These are phyloP conservation scores for Musca domestica DNA, from an alignment of 1,140 invertebrate species.

Conservation along the genomic window DNA sequence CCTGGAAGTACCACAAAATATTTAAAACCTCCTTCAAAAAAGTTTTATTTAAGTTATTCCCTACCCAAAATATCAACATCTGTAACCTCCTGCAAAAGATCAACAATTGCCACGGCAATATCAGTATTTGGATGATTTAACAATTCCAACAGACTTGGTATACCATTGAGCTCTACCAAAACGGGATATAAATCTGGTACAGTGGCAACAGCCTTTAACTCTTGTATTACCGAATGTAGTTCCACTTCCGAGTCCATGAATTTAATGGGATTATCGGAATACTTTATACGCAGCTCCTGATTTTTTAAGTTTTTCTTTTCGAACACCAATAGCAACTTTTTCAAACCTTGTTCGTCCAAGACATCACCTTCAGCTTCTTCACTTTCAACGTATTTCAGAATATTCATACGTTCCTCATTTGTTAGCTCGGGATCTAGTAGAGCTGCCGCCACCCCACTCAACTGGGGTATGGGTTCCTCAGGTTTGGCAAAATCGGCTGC, in stretches of 20 bases:
- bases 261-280: slow-evolving; percentile 94
- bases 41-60: not conserved
- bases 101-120: slow-evolving; percentile 78
- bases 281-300: slow-evolving; percentile 98
- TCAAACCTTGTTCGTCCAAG: slow-evolving; percentile 83
- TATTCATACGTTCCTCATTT: slow-evolving; percentile 76
- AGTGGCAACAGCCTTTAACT: slow-evolving; percentile 91
- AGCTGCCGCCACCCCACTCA: slow-evolving; percentile 37
- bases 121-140: slow-evolving; percentile 97
- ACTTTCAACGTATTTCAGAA: slow-evolving; percentile 78
- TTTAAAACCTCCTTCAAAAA: not conserved
- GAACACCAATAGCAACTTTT: slow-evolving; percentile 86
- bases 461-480: slow-evolving; percentile 39
- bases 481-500: slow-evolving; percentile 53
- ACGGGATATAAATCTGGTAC: slow-evolving; percentile 93
- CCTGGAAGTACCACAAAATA: slow-evolving; percentile 55
- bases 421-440: slow-evolving; percentile 56
- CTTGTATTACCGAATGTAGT: slow-evolving; percentile 87
- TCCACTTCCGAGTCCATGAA: slow-evolving; percentile 99
- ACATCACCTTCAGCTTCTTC: slow-evolving; percentile 74
- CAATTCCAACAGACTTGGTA: slow-evolving; percentile 89
- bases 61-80: slow-evolving; percentile 84
- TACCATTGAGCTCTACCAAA: slow-evolving; percentile 83
- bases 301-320: slow-evolving; percentile 94
- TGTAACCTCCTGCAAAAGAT: slow-evolving; percentile 88